A percentile compares a stretch with the other conserved stretches of the same genome.
These are phyloP conservation scores for Paracyclopina nana DNA, from an alignment of 1,140 invertebrate genomes.

Conservation along the genomic window DNA sequence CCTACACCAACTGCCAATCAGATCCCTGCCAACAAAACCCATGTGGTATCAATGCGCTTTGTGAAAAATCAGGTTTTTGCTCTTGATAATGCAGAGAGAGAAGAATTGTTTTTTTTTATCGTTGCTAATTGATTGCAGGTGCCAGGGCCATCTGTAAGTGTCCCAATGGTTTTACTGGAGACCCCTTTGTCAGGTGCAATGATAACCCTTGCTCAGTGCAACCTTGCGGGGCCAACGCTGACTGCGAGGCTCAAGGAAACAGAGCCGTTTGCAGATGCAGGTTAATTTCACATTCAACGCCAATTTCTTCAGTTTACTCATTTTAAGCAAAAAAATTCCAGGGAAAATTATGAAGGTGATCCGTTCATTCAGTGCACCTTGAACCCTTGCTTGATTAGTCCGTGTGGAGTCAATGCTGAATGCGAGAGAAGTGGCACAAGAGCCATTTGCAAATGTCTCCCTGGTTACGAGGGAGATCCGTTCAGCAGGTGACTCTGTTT, in stretches of 20 bases:
- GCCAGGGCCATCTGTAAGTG: constrained; percentile 25
- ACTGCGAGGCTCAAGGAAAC: constrained; percentile 28
- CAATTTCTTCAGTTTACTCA: not conserved
- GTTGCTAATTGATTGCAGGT: not conserved
- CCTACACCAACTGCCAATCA: constrained; percentile 24
- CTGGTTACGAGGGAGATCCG: constrained; percentile 39
- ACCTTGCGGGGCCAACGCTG: constrained; percentile 25
- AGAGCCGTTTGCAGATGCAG: constrained; percentile 25
- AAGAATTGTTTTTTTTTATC: not conserved
- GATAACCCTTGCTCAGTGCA: constrained; percentile 20
- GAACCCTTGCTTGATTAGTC: constrained; percentile 19
- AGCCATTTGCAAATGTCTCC: constrained; percentile 17
- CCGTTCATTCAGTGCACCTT: constrained; percentile 38
- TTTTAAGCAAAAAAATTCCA: constrained; percentile 25
- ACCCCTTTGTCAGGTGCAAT: constrained; percentile 22
- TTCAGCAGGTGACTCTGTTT: too few species aligned
- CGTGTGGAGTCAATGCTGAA: constrained; percentile 28
- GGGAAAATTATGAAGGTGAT: constrained; percentile 54
- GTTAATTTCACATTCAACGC: constrained; percentile 19
- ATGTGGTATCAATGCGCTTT: constrained; percentile 26
- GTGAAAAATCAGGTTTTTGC: constrained; percentile 22
- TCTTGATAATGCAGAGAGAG: not conserved
- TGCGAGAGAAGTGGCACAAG: not conserved
- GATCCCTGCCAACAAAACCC: constrained; percentile 41
- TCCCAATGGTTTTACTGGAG: constrained; percentile 22